These are phyloP conservation scores for Hirtodrosophila duncani DNA, from an alignment of 2,888 invertebrate species.

Conservation along the genomic window DNA sequence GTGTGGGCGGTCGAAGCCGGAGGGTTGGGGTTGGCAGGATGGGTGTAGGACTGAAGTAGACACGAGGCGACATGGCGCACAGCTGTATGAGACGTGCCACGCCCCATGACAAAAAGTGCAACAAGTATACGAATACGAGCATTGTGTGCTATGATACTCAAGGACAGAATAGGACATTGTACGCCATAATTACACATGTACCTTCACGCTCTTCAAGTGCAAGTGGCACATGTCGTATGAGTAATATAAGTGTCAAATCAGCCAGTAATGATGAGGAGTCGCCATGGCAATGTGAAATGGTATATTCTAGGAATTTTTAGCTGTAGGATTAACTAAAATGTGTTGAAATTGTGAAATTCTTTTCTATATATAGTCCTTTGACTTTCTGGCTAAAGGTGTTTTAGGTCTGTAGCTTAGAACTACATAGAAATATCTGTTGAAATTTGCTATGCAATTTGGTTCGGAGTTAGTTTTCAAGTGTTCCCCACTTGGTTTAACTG, in stretches of 20 bases:
- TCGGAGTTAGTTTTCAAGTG: too few species aligned
- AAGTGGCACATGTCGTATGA: conserved; percentile 61
- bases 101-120: conserved; percentile 32
- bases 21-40: not conserved
- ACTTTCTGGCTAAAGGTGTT: too few species aligned
- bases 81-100: conserved; percentile 14
- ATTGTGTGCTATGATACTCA: conserved; percentile 62
- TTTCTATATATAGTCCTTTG: too few species aligned
- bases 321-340: too few species aligned
- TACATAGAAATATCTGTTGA: too few species aligned
- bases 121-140: conserved; percentile 46
- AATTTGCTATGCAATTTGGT: too few species aligned
- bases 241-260: conserved; percentile 54
- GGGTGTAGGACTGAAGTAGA: not conserved
- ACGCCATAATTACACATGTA: conserved; percentile 65
- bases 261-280: conserved; percentile 18
- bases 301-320: too few species aligned
- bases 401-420: too few species aligned
- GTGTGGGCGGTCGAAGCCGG: not conserved
- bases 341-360: too few species aligned
- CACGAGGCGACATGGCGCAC: conserved; percentile 18
- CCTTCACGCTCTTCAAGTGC: too few species aligned
- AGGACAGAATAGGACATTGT: conserved; percentile 59
- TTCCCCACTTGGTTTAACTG: too few species aligned
- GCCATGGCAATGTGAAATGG: not conserved